Evolutionary conservation across 1,140 invertebrate species (phyloP).

Genomic region (Drosophila paulistorum): DNA sequence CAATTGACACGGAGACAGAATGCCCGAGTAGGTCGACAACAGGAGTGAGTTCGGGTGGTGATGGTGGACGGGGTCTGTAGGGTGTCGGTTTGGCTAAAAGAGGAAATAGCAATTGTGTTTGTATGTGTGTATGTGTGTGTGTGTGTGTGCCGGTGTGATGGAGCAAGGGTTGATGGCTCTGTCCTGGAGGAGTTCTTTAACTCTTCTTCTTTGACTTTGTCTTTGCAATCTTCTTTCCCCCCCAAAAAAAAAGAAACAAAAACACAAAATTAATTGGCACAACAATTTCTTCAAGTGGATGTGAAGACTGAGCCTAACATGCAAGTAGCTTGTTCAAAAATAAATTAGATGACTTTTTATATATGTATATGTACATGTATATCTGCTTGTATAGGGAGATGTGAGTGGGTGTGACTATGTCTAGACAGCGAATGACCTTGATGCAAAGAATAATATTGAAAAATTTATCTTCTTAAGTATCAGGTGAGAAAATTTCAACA

Average conservation of each 20-base stretch:
- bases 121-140: conserved; percentile 14
- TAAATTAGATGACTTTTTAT: conserved; percentile 51
- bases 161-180: conserved; percentile 31
- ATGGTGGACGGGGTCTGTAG: not conserved
- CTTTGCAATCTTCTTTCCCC: conserved; percentile 19
- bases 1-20: conserved; percentile 73
- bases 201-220: conserved; percentile 30
- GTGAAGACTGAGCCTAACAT: not conserved
- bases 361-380: too few species aligned
- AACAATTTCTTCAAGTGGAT: conserved; percentile 48
- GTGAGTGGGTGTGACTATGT: conserved; percentile 26
- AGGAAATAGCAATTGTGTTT: conserved; percentile 55
- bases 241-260: not conserved
- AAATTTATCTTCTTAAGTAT: conserved; percentile 52
- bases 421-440: conserved; percentile 68
- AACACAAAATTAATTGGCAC: conserved; percentile 63
- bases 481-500: conserved; percentile 33
- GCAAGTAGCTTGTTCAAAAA: conserved; percentile 29
- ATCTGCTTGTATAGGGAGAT: not conserved
- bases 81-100: conserved; percentile 33
- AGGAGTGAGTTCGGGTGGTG: not conserved
- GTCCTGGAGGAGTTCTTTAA: conserved; percentile 17
- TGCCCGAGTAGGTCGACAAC: conserved; percentile 38
- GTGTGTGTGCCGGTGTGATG: conserved; percentile 35
- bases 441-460: conserved; percentile 23